Base-by-base conservation (phyloP, 2,888 invertebrate genomes). In the Melanophora roralis region DNA sequence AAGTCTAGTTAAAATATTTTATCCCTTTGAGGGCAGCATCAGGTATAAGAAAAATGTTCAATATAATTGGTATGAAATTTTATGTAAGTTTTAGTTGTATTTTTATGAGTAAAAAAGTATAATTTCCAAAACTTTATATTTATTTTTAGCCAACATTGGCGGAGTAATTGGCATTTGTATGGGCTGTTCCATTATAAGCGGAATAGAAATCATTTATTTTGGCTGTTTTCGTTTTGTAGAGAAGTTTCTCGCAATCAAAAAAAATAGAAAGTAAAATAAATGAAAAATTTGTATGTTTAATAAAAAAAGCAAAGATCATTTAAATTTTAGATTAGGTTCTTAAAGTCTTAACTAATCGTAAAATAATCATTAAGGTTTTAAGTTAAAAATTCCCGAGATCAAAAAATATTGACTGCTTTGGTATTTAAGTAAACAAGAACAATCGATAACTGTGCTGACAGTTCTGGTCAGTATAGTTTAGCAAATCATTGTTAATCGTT, bases 171-270 rank as follows among this genome's bases (percentile, higher is more conserved):
- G 88, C 19, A 85, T 88, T 67, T 87, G 86, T 78, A 86, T 88
- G 81, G 88, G 88, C 2, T 88, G 88, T 73, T 88, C 88, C 6
- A 73, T 88, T 34, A 87, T 89, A 60, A 88, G 87, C 72, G 83
- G 84, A 51, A 80, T 88, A 72, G 88, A 88, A 83, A 68, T 88
- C 21, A 78, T 86, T 34, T 88, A 88, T 65, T 89, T 88, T 82
- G 67, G 82, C 55, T 65, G 79, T 1, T 84, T 82, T 83, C 86
- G 87, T 19, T 82, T 86, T 14, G 80, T 74, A 11, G 68, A 78
- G 36, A 83, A 74, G 4, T 60, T 68, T 43, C 19, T 82, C 0
- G 74, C 71, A 69, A 14, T 78, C n/a, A 69, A 65, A 7, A 64
- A 19, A 38, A 38, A 38, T 32, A 16, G 12, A 21, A 36, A 45